These are phyloP conservation scores for Drosophila suzukii DNA, from an alignment of 1,140 invertebrate genomes.

Conservation along the genomic window DNA sequence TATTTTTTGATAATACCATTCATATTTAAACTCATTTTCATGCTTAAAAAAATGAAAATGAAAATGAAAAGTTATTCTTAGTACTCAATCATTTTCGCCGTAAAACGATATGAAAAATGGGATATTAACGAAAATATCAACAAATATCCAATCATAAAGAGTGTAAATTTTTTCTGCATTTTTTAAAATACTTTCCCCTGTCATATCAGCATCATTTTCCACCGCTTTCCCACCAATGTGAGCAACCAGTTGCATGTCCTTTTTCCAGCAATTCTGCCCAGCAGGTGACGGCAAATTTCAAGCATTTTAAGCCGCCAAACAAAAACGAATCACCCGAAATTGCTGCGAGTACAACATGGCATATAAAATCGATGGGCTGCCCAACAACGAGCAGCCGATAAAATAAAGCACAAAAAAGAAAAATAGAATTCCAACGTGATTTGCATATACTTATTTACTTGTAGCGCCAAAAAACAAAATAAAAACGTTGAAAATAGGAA, in stretches of 20 bases:
- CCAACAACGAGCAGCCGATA: slow-evolving; percentile 25
- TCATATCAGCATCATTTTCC: slow-evolving; percentile 18
- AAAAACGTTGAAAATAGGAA: slow-evolving; percentile 15
- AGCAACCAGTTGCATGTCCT: slow-evolving; percentile 71
- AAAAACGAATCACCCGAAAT: slow-evolving; percentile 53
- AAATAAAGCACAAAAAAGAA: slow-evolving; percentile 25
- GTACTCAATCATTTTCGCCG: neutral
- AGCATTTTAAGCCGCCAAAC: slow-evolving; percentile 43
- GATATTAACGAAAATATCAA: neutral
- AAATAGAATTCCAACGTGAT: slow-evolving; percentile 68
- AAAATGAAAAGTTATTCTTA: neutral
- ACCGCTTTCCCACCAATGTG: neutral
- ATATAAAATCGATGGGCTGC: slow-evolving; percentile 70
- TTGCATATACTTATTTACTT: slow-evolving; percentile 78
- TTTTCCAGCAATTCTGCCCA: slow-evolving; percentile 16
- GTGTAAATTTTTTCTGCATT: neutral
- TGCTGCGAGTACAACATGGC: slow-evolving; percentile 50
- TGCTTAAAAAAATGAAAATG: neutral
- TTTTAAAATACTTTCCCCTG: slow-evolving; percentile 26
- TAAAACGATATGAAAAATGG: neutral
- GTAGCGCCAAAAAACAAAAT: slow-evolving; percentile 38
- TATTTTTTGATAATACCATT: neutral
- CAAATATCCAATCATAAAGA: neutral
- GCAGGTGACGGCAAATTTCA: slow-evolving; percentile 37
- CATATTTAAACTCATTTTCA: neutral